Evolutionary conservation across 2,888 invertebrate genomes (phyloP), one percentile per base, ranked within the genome.

Genomic region (Torymus tubicola): DNA sequence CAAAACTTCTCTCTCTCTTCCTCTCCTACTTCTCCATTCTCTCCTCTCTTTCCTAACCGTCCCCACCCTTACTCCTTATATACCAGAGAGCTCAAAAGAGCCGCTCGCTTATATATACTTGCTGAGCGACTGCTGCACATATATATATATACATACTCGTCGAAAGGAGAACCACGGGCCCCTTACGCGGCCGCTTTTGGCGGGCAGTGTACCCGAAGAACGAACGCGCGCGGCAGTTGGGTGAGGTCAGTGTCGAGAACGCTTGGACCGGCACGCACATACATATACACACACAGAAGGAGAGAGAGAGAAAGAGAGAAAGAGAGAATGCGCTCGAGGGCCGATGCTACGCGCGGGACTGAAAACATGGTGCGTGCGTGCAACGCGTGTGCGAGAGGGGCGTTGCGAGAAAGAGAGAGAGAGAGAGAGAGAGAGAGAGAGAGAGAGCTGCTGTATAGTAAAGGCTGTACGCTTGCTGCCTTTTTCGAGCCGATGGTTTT

Each of bases 211-310:
- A 90, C 89, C 80, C 63, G 70, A 57, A 50, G 73, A 76, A 79
- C 60, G 74, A 53, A 21, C 21, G 73, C 5, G 57, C 12, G 42
- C 86, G 86, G 85, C 87, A 87, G 89, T 90, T 90, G 90, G 89
- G 89, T 88, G 89, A 90, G 90, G 90, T 90, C 90, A 90, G 88
- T 90, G 89, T 88, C 88, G 89, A 87, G 86, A 86, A 86, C 88
- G 88, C 87, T 85, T 87, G 84, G 84, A 84, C 84, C 85, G 80
- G 71, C 81, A 80, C 76, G 79, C 73, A 60, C 63, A 61, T 55
- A 60, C 57, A 63, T 24, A 24, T n/a, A 78, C 69, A 72, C 76
- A 63, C 2, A 24, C 24, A 24, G n/a, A n/a, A n/a, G n/a, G n/a
- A n/a, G n/a, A n/a, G n/a, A n/a, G n/a, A n/a, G n/a, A 72, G 81